phyloP scores from a whole-genome alignment of 2,888 invertebrate genomes.

The Nephrotoma guestfalica region DNA sequence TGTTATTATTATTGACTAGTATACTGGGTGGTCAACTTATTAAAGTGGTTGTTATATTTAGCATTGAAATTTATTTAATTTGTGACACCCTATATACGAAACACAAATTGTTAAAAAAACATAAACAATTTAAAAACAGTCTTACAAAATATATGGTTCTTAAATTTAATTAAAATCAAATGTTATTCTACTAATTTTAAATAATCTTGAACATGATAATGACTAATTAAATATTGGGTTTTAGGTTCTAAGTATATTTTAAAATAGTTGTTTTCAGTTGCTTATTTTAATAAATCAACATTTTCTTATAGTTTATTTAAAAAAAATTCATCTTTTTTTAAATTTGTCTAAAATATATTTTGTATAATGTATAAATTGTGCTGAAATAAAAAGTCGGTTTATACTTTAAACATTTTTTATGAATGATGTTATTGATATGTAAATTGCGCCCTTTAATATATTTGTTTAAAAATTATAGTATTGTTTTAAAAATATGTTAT shows the following conservation, averaged over 20 bases:
- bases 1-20: not conserved
- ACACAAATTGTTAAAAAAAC: not conserved
- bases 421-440: slow-evolving; percentile 4
- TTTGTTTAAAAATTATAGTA: not conserved
- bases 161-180: not conserved
- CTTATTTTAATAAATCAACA: not conserved
- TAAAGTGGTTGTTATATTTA: not conserved
- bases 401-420: not conserved
- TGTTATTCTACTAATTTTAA: not conserved
- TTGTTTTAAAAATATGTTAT: not conserved
- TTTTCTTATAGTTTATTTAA: not conserved
- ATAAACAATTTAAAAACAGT: not conserved
- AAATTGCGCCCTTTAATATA: not conserved
- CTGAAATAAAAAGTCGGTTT: not conserved
- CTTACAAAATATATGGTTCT: not conserved
- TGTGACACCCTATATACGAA: not conserved
- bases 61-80: not conserved
- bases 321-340: not conserved
- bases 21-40: not conserved
- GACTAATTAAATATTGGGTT: not conserved
- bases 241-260: not conserved
- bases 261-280: not conserved
- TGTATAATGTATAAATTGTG: not conserved
- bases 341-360: not conserved
- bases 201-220: not conserved